Percentiles rank a stretch among this genome's conserved stretches.
Conservation (phyloP, 2,113 vertebrate species). For the Corythornis madagascariensis region DNA sequence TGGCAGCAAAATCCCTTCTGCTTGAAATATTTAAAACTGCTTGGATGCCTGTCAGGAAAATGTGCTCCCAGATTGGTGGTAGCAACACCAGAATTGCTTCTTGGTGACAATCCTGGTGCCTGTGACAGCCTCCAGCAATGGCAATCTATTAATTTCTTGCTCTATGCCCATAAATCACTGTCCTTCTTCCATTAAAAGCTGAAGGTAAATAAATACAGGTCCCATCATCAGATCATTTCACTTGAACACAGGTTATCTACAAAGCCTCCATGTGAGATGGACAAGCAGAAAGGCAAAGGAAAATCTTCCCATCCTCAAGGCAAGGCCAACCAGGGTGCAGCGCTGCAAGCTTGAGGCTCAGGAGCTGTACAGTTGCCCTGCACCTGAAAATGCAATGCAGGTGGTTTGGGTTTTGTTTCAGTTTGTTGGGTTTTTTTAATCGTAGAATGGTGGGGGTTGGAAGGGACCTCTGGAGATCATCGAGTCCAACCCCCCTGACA, state of each 20-base stretch:
- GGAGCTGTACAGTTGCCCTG: background rate
- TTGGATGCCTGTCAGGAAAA: background rate
- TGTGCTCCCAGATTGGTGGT: background rate
- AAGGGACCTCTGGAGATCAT: too few species aligned
- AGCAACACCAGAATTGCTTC: background rate
- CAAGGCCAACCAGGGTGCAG: background rate
- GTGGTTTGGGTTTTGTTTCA: background rate
- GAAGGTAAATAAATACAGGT: background rate
- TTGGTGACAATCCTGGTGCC: background rate
- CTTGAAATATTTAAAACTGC: background rate
- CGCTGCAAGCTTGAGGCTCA: accelerated
- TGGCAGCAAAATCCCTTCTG: background rate
- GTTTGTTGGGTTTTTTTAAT: too few species aligned
- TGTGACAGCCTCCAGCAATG: background rate
- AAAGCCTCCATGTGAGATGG: background rate
- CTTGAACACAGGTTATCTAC: background rate
- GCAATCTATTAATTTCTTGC: conserved; percentile 1
- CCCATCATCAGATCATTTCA: background rate
- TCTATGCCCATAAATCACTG: background rate
- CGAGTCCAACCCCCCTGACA: too few species aligned
- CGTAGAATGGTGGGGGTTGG: too few species aligned
- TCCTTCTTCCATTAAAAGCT: conserved; percentile 1
- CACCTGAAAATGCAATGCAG: background rate
- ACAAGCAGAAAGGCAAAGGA: background rate
- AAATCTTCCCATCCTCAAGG: background rate